Evolutionary conservation across 2,113 vertebrate genomes (phyloP).

Genomic region (Thomomys bottae): DNA sequence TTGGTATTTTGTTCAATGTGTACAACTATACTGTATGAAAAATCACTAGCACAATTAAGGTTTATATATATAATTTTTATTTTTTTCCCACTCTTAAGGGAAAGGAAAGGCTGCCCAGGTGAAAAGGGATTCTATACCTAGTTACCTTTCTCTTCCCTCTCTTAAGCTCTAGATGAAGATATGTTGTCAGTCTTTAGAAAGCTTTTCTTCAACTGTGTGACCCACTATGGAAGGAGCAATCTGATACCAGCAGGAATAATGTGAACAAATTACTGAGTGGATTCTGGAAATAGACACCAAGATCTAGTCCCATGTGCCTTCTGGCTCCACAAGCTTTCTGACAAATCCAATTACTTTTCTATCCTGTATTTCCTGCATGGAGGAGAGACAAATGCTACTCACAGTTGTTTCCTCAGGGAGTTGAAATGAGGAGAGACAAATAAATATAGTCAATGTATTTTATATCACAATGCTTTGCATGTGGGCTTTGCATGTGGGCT

Average conservation of each 20-base stretch:
- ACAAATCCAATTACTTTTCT: constrained; percentile 26
- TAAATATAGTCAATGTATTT: constrained; percentile 26
- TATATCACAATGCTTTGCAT: background rate
- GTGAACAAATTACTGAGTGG: background rate
- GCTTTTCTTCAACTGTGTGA: background rate
- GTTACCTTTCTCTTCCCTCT: background rate
- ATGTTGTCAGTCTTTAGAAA: background rate
- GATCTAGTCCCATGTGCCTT: background rate
- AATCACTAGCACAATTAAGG: background rate
- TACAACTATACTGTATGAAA: background rate
- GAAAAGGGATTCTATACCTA: background rate
- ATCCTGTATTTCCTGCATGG: constrained; percentile 40
- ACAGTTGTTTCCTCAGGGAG: background rate
- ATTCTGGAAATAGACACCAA: background rate
- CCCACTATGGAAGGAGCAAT: constrained; percentile 2
- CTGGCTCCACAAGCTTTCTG: constrained; percentile 16
- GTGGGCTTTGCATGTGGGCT: background rate
- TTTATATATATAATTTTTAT: too few relatives aligned
- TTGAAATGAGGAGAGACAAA: constrained; percentile 38
- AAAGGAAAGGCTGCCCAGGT: background rate
- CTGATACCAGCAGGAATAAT: background rate
- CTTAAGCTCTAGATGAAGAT: background rate
- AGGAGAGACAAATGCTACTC: constrained; percentile 34
- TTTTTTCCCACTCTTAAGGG: background rate
- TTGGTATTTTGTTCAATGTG: background rate